Base-by-base conservation (phyloP, 2,888 invertebrate genomes). In the Sinohyriopsis cumingii region DNA sequence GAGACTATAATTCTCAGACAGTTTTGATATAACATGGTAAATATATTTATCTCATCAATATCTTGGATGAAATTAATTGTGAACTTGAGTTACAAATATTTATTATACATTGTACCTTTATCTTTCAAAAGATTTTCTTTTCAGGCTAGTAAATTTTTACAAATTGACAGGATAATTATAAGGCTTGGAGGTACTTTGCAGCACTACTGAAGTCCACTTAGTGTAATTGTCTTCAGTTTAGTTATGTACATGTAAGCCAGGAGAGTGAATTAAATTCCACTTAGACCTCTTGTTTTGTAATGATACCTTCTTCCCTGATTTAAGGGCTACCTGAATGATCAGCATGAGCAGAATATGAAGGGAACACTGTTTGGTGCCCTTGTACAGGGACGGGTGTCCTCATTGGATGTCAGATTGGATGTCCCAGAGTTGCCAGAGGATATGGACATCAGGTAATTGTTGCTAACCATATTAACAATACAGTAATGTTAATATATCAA, bases 351-450 rank as follows among this genome's bases (percentile, higher is more conserved):
- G 61, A 56, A 55, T 54, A 80, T 81, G 7, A 77, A 77, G 20
- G 72, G 66, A 56, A 77, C 85, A 20, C 70, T 87, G 68, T 87
- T 86, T 80, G 86, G 87, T 33, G 86, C 82, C 15, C 73, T 87
- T 60, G 83, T 83, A 1, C 79, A 85, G 59, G 78, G 83, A 25
- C 77, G 77, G 63, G 73, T 76, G 54, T 72, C 70, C 28, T 79
- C 82, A 60, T 77, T 86, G 68, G 79, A 86, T 65, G 73, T 78
- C 9, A 77, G 69, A 70, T 69, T 87, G 33, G 80, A 83, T 24
- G 72, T 87, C 7, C 86, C 87, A 28, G 86, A 87, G 22, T 63
- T 87, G 20, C 76, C 79, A 25, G 82, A 83, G n/a, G 78, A 77
- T 18, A 60, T 63, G 54, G 68, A 76, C 45, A 74, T 67, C 61